Conservation (phyloP, 2,888 invertebrate species). For the Ctenicera cuprea region DNA sequence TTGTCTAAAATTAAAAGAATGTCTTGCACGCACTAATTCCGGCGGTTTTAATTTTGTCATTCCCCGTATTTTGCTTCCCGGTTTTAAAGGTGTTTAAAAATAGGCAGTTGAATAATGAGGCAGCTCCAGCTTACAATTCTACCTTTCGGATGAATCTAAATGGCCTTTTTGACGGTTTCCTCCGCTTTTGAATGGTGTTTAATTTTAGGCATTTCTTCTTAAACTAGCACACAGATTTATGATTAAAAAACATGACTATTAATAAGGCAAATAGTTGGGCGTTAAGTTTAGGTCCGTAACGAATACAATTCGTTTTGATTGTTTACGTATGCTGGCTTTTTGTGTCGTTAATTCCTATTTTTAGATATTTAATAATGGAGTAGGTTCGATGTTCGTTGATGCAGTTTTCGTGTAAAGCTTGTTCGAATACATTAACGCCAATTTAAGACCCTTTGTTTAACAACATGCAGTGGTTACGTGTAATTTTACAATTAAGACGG, state of each 20-base stretch:
- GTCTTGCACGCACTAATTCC: conserved; percentile 23
- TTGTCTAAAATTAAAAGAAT: conserved; percentile 4
- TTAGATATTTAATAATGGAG: conserved; percentile 21
- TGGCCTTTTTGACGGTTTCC: not conserved
- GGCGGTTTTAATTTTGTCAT: conserved; percentile 15
- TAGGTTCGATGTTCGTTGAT: conserved; percentile 30
- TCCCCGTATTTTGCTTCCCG: conserved; percentile 25
- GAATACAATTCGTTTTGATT: conserved; percentile 12
- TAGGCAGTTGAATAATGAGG: conserved; percentile 18
- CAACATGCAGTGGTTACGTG: conserved; percentile 5
- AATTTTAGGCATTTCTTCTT: not conserved
- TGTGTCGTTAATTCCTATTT: conserved; percentile 11
- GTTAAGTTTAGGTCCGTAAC: conserved; percentile 1
- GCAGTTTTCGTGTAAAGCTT: conserved; percentile 28
- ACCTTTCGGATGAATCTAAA: conserved; percentile 7
- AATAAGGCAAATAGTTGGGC: not conserved
- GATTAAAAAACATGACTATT: conserved; percentile 7
- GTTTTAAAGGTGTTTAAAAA: conserved; percentile 17
- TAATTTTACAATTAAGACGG: conserved; percentile 26
- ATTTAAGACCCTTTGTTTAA: conserved; percentile 31
- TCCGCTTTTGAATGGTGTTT: not conserved
- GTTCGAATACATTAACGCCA: conserved; percentile 17
- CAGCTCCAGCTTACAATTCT: not conserved
- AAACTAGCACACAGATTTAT: conserved; percentile 10
- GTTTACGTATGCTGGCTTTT: conserved; percentile 20